These are phyloP conservation scores for Todus mexicanus DNA, from an alignment of 2,797 vertebrate genomes.

Conservation along the genomic window DNA sequence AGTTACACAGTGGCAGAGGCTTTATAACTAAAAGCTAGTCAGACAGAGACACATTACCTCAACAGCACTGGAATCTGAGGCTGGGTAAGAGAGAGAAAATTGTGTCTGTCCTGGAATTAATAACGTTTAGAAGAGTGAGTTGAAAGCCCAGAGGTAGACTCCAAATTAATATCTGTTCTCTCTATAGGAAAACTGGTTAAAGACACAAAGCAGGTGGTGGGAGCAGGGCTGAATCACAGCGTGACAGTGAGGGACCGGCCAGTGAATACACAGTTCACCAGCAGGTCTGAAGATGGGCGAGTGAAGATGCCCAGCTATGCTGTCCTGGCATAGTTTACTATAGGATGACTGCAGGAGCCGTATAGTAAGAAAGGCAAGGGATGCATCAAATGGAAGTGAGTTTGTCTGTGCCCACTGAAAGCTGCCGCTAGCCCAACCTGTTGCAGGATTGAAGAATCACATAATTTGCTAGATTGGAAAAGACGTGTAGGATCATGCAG, in stretches of 20 bases:
- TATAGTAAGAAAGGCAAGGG: not conserved
- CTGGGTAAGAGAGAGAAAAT: not conserved
- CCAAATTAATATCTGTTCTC: not conserved
- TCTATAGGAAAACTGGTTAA: not conserved
- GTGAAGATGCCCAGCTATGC: not conserved
- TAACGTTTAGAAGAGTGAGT: not conserved
- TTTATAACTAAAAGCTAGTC: not conserved
- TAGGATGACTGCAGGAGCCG: not conserved
- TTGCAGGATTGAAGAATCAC: not conserved
- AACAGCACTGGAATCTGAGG: not conserved
- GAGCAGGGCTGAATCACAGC: not conserved
- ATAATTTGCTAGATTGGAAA: too few species aligned
- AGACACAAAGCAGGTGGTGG: not conserved
- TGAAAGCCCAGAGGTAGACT: not conserved
- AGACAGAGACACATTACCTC: not conserved
- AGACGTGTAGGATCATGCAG: too few species aligned
- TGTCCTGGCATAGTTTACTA: not conserved
- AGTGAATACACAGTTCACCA: not conserved
- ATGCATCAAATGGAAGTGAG: not conserved
- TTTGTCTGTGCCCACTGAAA: not conserved
- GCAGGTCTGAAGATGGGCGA: not conserved
- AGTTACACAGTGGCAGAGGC: not conserved
- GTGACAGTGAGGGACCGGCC: not conserved
- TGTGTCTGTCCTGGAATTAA: not conserved
- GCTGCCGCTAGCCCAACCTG: not conserved